Base-by-base conservation (phyloP, 2,113 vertebrate genomes). In the Thymallus thymallus region DNA sequence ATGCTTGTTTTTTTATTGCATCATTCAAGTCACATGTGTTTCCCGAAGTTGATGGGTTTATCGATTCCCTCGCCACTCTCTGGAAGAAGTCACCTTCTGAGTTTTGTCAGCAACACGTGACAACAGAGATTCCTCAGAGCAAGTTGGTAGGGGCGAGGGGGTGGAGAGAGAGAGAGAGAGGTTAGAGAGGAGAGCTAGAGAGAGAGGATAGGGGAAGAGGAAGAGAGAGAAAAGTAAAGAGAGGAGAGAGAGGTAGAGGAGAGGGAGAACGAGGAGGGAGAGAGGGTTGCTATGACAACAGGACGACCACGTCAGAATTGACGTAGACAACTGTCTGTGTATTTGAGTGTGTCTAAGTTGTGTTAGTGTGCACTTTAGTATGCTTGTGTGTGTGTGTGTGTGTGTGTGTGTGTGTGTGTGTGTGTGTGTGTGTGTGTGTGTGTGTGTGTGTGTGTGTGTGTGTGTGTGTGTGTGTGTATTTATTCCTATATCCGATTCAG, bases 281-380 rank as follows among this genome's bases (percentile, higher is more conserved):
- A 77, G 66, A 6, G 5, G 46, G 88, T 88, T 89, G 75, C 79
- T 80, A 87, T 90, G 87, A 87, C 81, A 81, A 88, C 85, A 32
- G 45, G 26, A 51, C 76, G 75, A 77, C 60, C 76, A 72, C 81
- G 48, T 73, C 29, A 65, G 75, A 76, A 79, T 81, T 0, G 26
- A 51, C 2, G 41, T 65, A 76, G 68, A 62, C 24, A 18, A 22
- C 56, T 51, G 9, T 73, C 5, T 71, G 29, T 72, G 0, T 55
- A 6, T 70, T 4, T 55, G 48, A 60, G n/a, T 69, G 23, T 45
- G 65, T 61, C 23, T 70, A 51, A 45, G 16, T 46, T n/a, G 74
- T 48, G 22, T 58, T 23, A 46, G 24, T 35, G n/a, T 14, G 5
- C 13, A 12, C 32, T 66, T 66, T 41, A 41, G 32, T 51, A 63